These are phyloP conservation scores for Saxidomus purpurata DNA, from an alignment of 1,140 invertebrate genomes.

Conservation along the genomic window DNA sequence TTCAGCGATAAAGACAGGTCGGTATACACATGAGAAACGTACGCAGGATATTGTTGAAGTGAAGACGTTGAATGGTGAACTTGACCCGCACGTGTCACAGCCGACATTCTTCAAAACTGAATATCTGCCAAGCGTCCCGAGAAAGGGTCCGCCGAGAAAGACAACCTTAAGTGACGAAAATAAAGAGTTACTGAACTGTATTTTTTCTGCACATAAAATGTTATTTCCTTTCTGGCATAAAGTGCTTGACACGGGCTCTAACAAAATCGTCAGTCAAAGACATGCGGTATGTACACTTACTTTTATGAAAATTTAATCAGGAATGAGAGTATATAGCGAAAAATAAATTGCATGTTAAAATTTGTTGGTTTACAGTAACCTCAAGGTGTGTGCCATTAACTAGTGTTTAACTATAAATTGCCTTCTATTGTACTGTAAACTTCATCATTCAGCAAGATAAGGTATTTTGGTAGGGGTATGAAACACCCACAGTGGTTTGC, in stretches of 20 bases:
- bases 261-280: not conserved
- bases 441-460: too few species aligned
- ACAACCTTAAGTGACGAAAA: not conserved
- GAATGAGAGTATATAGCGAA: too few species aligned
- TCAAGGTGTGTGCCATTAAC: too few species aligned
- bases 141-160: slow-evolving; percentile 51
- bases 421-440: too few species aligned
- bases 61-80: slow-evolving; percentile 70
- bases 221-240: slow-evolving; percentile 52
- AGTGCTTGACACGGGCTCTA: not conserved
- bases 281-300: slow-evolving; percentile 18
- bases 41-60: slow-evolving; percentile 84
- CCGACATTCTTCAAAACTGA: not conserved
- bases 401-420: too few species aligned
- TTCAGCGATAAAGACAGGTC: slow-evolving; percentile 84
- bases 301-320: not conserved
- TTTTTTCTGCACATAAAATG: slow-evolving; percentile 39
- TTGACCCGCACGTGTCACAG: not conserved
- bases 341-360: too few species aligned
- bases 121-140: not conserved
- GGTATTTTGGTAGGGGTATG: too few species aligned
- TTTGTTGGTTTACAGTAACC: too few species aligned
- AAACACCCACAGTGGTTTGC: too few species aligned
- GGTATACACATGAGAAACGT: slow-evolving; percentile 85
- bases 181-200: not conserved